Evolutionary conservation across 53 echinoderm and acorn worm species (phyloP), one percentile per base, ranked within the genome.

Genomic region (Glandiceps talaboti): DNA sequence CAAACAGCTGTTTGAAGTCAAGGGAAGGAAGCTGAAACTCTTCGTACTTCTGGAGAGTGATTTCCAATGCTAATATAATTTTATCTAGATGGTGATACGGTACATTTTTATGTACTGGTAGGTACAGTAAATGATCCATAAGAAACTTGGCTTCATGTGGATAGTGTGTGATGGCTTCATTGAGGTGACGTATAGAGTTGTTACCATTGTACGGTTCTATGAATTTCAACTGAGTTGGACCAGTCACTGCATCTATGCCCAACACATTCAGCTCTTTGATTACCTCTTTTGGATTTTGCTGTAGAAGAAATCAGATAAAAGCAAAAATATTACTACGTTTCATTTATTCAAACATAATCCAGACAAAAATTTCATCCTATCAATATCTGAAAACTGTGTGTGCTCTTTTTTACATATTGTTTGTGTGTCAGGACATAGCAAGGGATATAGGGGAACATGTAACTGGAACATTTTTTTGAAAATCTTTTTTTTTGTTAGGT

Each of bases 101-200:
- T 82, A 97, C 97, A 74, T 82, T 86, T 31, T 91, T 89, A 77
- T 97, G 97, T 27, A 97, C 90, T 14, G 97, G 97, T 20, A 97
- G 81, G 83, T 91, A 97, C 75, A 97, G 85, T 77, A 97, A 82
- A 72, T 90, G 89, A 76, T 93, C 91, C 6, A 89, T 87, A 45
- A 97, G 81, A 32, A 88, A 87, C 0, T 77, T 81, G 1, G 94
- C 91, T 32, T 90, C 92, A 33, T 83, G 64, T 0, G 91, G 94
- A 30, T 28, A 80, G 73, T 73, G 29, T 0, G 64, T 80, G n/a
- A 73, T 77, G 32, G 73, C 32, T 10, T 81, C 80, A 0, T 84
- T 74, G 64, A 45, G 64, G 6, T 45, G 64, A 12, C 20, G 6
- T 20, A 45, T 45, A 20, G 64, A 45, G 64, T 45, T 20, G 20